A percentile compares a stretch with the other conserved stretches of the same genome.
Evolutionary conservation across 2,888 invertebrate species (phyloP).

Genomic region (Argyra leucocephala): DNA sequence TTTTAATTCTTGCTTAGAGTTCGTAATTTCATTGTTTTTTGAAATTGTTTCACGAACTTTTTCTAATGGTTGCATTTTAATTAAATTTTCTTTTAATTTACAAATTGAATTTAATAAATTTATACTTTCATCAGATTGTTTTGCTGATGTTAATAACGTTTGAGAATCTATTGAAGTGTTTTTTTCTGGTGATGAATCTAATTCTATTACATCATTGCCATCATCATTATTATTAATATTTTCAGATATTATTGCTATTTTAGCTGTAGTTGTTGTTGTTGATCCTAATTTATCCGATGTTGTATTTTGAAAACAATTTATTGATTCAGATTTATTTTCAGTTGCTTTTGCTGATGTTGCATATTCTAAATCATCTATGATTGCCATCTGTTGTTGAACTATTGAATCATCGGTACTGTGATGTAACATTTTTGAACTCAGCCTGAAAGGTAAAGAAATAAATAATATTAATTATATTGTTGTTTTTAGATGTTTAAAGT

Average conservation of each 20-base stretch:
- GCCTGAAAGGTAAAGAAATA: neutral
- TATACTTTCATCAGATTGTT: neutral
- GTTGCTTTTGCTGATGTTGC: neutral
- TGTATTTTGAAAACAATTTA: neutral
- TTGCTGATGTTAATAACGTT: neutral
- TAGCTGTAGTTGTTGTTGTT: neutral
- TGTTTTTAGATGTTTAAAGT: too few species aligned
- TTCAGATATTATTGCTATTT: too few species aligned
- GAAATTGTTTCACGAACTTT: constrained; percentile 8
- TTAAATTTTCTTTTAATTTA: neutral
- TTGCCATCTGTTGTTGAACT: constrained; percentile 3
- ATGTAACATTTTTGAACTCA: neutral
- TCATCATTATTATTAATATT: neutral
- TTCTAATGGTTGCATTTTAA: constrained; percentile 8
- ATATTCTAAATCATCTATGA: neutral
- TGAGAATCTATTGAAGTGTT: neutral
- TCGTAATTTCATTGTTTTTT: constrained; percentile 1
- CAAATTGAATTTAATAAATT: neutral
- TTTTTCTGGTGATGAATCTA: constrained; percentile 10
- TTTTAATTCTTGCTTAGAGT: neutral
- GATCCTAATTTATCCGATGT: neutral
- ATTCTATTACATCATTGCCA: neutral
- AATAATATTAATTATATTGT: too few species aligned
- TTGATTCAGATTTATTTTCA: neutral
- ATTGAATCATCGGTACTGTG: neutral